Evolutionary conservation across 1,140 invertebrate genomes (phyloP).

Genomic region (Pogonus chalceus): DNA sequence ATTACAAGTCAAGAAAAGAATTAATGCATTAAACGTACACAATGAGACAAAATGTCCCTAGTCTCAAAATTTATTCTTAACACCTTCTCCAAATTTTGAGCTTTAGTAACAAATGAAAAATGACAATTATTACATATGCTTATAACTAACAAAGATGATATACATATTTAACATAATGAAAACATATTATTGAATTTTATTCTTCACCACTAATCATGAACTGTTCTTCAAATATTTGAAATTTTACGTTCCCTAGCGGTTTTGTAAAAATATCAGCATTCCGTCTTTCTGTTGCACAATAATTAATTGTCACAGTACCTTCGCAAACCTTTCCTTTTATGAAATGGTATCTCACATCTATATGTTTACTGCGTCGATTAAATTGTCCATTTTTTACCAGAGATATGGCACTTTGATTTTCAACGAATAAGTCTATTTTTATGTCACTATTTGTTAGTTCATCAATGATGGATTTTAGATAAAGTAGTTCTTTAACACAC

Average conservation of each 20-base stretch:
- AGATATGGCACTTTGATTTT: slow-evolving; percentile 27
- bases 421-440: slow-evolving; percentile 18
- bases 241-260: slow-evolving; percentile 11
- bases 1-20: no score
- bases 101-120: no score
- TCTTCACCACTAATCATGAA: no score
- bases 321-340: slow-evolving; percentile 15
- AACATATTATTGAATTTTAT: no score
- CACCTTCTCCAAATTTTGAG: no score
- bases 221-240: no score
- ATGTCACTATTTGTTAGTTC: slow-evolving; percentile 24
- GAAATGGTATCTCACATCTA: slow-evolving; percentile 29
- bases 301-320: slow-evolving; percentile 4
- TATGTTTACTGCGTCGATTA: slow-evolving; percentile 29
- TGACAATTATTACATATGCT: no score
- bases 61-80: no score
- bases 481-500: not conserved
- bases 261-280: slow-evolving; percentile 19
- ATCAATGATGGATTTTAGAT: slow-evolving; percentile 18
- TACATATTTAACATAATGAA: no score
- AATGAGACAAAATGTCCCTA: no score
- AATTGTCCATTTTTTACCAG: slow-evolving; percentile 25
- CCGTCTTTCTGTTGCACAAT: slow-evolving; percentile 10
- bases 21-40: no score
- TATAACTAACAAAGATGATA: no score